Conservation (phyloP, 2,797 vertebrate genomes). For the Agapornis canus region DNA sequence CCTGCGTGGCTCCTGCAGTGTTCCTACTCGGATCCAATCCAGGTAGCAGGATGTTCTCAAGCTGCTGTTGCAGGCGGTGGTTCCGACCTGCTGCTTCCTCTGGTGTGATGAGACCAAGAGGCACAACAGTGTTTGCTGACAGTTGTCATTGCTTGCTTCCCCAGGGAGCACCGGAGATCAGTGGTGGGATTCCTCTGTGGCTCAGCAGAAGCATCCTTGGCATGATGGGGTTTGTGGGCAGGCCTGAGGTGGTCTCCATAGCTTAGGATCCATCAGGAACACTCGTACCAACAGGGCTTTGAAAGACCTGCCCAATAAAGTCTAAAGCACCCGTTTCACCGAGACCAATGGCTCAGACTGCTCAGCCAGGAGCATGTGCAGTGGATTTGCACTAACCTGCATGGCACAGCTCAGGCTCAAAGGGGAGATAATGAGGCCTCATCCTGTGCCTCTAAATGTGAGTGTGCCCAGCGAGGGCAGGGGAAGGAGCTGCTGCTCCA, state of each 20-base stretch:
- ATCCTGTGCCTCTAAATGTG: background rate
- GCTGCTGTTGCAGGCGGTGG: background rate
- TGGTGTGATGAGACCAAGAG: background rate
- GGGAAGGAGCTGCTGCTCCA: background rate
- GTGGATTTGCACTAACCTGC: background rate
- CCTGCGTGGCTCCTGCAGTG: background rate
- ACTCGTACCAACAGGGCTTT: background rate
- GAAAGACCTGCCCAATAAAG: background rate
- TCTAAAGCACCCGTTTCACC: background rate
- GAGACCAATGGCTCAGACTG: background rate
- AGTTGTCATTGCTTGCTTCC: background rate
- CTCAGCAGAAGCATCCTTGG: background rate
- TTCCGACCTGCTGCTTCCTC: background rate
- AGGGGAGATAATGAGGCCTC: background rate
- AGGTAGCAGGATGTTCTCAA: background rate
- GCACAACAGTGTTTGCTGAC: background rate
- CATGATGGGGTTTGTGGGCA: background rate
- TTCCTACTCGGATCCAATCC: background rate
- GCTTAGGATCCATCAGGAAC: background rate
- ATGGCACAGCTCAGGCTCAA: background rate
- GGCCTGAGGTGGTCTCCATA: background rate
- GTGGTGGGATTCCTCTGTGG: background rate
- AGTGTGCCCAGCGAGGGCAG: background rate
- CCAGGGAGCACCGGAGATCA: fast-evolving
- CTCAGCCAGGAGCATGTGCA: background rate